Conservation (phyloP, 1,140 invertebrate species). For the Hyphantria cunea region DNA sequence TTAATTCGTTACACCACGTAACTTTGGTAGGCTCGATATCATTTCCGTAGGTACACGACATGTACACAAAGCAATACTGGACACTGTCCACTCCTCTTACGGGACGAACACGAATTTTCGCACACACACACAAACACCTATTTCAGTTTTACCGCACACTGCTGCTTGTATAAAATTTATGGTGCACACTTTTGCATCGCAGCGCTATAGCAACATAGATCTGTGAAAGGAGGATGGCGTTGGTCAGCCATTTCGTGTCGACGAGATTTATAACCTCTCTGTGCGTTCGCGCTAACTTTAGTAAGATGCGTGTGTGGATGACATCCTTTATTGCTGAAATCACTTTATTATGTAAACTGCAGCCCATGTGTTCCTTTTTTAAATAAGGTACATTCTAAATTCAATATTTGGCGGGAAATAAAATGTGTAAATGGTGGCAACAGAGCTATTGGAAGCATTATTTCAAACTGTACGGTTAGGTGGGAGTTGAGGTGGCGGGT, state of each 20-base stretch:
- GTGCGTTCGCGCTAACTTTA: slow-evolving; percentile 65
- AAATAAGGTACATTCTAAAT: slow-evolving; percentile 11
- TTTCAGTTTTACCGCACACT: slow-evolving; percentile 74
- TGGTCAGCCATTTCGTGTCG: slow-evolving; percentile 80
- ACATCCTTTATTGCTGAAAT: slow-evolving; percentile 12
- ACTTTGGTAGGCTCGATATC: slow-evolving; percentile 53
- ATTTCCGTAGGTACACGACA: slow-evolving; percentile 57
- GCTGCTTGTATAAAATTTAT: slow-evolving; percentile 78
- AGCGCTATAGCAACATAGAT: slow-evolving; percentile 59
- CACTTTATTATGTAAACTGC: slow-evolving; percentile 13
- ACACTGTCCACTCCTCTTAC: slow-evolving; percentile 71
- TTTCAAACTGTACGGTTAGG: slow-evolving; percentile 75
- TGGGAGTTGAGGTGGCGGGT: slow-evolving; percentile 47
- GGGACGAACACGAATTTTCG: slow-evolving; percentile 71
- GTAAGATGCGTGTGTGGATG: slow-evolving; percentile 62
- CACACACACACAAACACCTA: slow-evolving; percentile 63
- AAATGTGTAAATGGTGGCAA: slow-evolving; percentile 49
- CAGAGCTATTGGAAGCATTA: slow-evolving; percentile 66
- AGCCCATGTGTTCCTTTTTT: neutral
- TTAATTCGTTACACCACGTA: slow-evolving; percentile 55
- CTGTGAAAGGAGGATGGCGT: slow-evolving; percentile 58
- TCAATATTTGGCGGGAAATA: slow-evolving; percentile 37
- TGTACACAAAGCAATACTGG: slow-evolving; percentile 68
- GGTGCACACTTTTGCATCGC: slow-evolving; percentile 77
- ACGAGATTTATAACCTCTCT: slow-evolving; percentile 79